These are phyloP conservation scores for Eupsilia transversa DNA, from an alignment of 2,888 invertebrate genomes.

Conservation along the genomic window DNA sequence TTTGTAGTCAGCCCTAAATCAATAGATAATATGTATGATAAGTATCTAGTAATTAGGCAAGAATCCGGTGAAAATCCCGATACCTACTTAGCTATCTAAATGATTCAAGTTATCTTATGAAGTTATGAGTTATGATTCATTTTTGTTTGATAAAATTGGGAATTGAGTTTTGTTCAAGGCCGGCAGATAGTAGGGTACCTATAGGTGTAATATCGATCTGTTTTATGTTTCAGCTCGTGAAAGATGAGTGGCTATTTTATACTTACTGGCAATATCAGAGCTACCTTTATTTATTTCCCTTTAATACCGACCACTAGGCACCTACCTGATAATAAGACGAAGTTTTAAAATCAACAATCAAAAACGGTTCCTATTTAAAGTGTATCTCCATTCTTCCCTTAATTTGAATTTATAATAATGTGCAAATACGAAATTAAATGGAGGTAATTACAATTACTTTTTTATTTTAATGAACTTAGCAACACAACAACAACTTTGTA, in stretches of 20 bases:
- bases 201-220: conserved; percentile 18
- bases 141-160: conserved; percentile 27
- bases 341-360: neutral
- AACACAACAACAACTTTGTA: neutral
- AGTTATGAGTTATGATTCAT: neutral
- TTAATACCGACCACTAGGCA: too few species aligned
- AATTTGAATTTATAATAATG: conserved; percentile 34
- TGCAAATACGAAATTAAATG: conserved; percentile 30
- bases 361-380: conserved; percentile 6
- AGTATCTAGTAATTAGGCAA: neutral
- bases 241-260: neutral
- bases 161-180: conserved; percentile 12
- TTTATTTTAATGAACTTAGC: conserved; percentile 22
- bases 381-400: neutral
- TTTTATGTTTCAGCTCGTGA: conserved; percentile 22
- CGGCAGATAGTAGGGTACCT: neutral
- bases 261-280: neutral
- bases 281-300: neutral
- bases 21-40: conserved; percentile 19
- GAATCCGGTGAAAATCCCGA: neutral
- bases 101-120: neutral
- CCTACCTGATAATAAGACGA: neutral
- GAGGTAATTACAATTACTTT: conserved; percentile 25
- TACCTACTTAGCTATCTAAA: conserved; percentile 2
- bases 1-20: neutral